Percentiles rank a stretch among this genome's conserved stretches.
phyloP scores from a whole-genome alignment of 2,888 invertebrate species.

The Pachymerium ferrugineum region DNA sequence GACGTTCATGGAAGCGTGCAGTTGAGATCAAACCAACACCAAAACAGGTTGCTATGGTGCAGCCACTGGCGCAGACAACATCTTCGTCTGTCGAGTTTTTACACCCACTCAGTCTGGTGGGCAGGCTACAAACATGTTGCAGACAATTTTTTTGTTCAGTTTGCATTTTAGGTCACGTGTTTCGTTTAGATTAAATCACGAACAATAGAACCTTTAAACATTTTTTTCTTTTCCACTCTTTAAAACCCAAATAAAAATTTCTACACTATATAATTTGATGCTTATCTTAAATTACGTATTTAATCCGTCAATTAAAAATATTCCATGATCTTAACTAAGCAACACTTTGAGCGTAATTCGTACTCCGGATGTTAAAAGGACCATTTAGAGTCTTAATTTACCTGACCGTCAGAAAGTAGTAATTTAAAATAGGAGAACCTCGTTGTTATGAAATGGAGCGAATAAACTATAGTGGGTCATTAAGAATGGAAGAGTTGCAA shows the following conservation, averaged over 20 bases:
- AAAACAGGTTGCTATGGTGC: slow-evolving; percentile 24
- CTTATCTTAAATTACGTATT: no score
- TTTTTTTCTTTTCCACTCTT: no score
- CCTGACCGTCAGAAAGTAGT: neutral
- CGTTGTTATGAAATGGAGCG: neutral
- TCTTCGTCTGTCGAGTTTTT: slow-evolving; percentile 27
- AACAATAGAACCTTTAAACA: no score
- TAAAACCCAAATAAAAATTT: no score
- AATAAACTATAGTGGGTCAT: neutral
- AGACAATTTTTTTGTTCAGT: neutral
- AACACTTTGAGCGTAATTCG: no score
- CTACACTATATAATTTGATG: no score
- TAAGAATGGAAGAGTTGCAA: slow-evolving; percentile 5
- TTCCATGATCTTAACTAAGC: slow-evolving; percentile 23
- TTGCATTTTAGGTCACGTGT: neutral
- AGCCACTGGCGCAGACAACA: slow-evolving; percentile 24
- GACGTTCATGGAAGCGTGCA: slow-evolving; percentile 21
- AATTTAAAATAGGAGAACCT: neutral
- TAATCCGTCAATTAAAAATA: no score
- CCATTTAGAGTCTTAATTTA: neutral
- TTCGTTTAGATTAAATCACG: no score
- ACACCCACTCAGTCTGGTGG: slow-evolving; percentile 20
- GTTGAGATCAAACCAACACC: slow-evolving; percentile 22
- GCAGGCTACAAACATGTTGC: slow-evolving; percentile 21
- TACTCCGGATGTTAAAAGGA: neutral